Base-by-base conservation (phyloP, 1,140 invertebrate genomes). In the Diorhabda carinulata region DNA sequence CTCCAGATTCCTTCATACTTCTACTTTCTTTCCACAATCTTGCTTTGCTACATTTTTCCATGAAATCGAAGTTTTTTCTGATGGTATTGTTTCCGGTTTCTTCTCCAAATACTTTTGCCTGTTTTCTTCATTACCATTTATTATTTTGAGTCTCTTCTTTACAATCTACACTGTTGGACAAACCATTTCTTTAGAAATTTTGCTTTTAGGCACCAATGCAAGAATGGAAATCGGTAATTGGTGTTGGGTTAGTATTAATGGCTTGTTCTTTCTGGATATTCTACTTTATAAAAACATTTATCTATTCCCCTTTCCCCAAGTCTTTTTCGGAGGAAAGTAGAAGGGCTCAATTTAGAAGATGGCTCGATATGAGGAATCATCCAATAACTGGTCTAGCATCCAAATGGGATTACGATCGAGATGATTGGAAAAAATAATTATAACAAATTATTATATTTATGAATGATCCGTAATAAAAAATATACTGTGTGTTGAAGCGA, bases 191-290 rank as follows among this genome's bases (percentile, higher is more conserved):
- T 25, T 25, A 25, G 25, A 25, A 25, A 25, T 25, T 25, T 25
- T 25, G 25, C n/a, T 52, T 52, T 52, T 52, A 52, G 47, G 47
- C 94, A 3, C 89, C 92, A 41, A 90, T 89, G 44, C 95, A 95
- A 3, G 89, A 94, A 77, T 97, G 94, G 94, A 98, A 97, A 83
- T 83, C 83, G 9, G 81, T 90, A 0, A 0, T 91, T 41, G 93
- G 91, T 58, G 4, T 8, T 3, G 57, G 62, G 7, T 56, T 70
- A 0, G 42, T 70, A 0, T n/a, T 70, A 4, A 61, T 69, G 2
- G 60, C 71, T 8, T 42, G 62, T 25, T 61, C 64, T 43, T 43
- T 75, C 10, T 75, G 70, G 72, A 9, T 72, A 2, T 69, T 58
- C 42, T 72, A 63, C 45, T 64, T 42, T 10, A 61, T 41, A 3